These are phyloP conservation scores for Saxidomus purpurata DNA, from an alignment of 1,140 invertebrate species.

Conservation along the genomic window DNA sequence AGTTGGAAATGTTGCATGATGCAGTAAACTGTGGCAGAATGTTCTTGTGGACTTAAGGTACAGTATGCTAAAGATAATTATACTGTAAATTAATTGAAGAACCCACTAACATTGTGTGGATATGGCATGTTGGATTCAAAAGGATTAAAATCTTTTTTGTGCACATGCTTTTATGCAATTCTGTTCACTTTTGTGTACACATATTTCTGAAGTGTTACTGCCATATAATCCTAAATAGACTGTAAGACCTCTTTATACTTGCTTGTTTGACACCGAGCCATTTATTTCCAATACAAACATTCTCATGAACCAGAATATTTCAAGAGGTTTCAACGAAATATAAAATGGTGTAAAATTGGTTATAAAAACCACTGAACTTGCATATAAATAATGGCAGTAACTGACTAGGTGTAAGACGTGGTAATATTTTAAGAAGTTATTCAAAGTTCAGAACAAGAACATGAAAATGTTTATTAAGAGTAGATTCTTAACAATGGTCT, in stretches of 20 bases:
- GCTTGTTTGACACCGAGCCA: not conserved
- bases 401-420: conserved; percentile 17
- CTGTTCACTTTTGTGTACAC: no score
- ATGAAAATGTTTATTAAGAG: conserved; percentile 51
- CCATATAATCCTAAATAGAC: no score
- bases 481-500: not conserved
- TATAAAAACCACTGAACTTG: conserved; percentile 24
- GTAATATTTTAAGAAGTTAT: conserved; percentile 32
- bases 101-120: no score
- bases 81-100: no score
- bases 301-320: not conserved
- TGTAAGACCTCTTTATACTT: not conserved
- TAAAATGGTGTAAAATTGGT: conserved; percentile 38
- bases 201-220: no score
- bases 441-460: conserved; percentile 45
- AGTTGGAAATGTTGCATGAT: no score
- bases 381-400: conserved; percentile 21
- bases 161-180: no score
- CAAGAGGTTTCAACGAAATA: not conserved
- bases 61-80: no score
- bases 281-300: conserved; percentile 4
- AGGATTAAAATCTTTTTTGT: no score
- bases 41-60: no score
- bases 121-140: no score
- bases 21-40: no score